Base-by-base conservation (phyloP, 2,888 invertebrate genomes). In the Tromatobia lineatoria region DNA sequence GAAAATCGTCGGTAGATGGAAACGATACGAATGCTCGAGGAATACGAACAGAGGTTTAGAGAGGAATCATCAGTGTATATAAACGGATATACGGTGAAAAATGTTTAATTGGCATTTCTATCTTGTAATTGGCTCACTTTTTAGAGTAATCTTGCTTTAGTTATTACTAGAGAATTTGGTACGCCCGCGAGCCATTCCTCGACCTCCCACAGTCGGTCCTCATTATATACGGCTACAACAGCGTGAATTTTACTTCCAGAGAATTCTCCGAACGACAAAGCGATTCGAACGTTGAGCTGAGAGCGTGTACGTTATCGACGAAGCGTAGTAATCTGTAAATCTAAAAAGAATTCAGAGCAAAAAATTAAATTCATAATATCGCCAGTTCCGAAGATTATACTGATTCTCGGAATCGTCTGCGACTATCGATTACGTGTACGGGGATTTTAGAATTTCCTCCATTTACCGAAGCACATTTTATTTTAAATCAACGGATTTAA, bases 71-170 rank as follows among this genome's bases (percentile, higher is more conserved):
- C 20, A 38, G 10, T 18, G 20, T 20, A 11, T 20, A 11, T 20
- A 42, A 64, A 64, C 18, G 11, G 64, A 64, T 38, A 18, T 7
- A 20, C 73, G 76, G 66, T 57, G 71, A 61, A 15, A 67, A 38
- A 61, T 79, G 83, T 83, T 78, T 77, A 85, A 87, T 83, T 84
- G 57, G 54, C 81, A 87, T 86, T 71, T 82, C 61, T 73, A 80
- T 76, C 45, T 67, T 54, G 52, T 83, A 86, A 87, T 88, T 87
- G 85, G 80, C 67, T 81, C 61, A 77, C 80, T 73, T 82, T 85
- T 57, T 70, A 52, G 76, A 80, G 66, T 79, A 82, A 80, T 81
- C 23, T 67, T 76, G 38, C 50, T n/a, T 52, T 59, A 79, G 86
- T 85, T 59, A 79, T 34, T 15, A 52, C 13, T 70, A 4, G 29